phyloP scores from a whole-genome alignment of 2,888 invertebrate species.

The Miltochrista miniata region DNA sequence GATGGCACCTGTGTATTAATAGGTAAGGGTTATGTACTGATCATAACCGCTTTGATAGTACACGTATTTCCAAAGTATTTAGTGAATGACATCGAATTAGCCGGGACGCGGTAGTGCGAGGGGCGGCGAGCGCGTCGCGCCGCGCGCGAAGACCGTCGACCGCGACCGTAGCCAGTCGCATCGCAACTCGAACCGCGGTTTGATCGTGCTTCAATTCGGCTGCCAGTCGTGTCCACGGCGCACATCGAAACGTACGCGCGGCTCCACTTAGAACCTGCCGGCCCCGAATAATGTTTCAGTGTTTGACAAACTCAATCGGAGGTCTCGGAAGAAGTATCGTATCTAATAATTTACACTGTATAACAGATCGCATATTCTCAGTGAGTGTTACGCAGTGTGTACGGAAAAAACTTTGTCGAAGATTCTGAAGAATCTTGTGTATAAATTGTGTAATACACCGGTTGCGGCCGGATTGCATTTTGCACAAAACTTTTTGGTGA shows the following conservation, averaged over 20 bases:
- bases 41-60: slow-evolving; percentile 35
- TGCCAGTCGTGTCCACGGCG: slow-evolving; percentile 78
- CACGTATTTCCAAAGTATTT: slow-evolving; percentile 74
- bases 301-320: slow-evolving; percentile 82
- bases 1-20: slow-evolving; percentile 7
- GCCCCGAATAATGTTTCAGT: slow-evolving; percentile 84
- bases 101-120: slow-evolving; percentile 47
- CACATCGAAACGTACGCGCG: slow-evolving; percentile 78
- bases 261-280: slow-evolving; percentile 77
- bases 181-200: slow-evolving; percentile 43
- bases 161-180: slow-evolving; percentile 52
- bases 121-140: slow-evolving; percentile 45
- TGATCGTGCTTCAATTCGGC: slow-evolving; percentile 35
- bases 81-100: slow-evolving; percentile 71
- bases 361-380: slow-evolving; percentile 81
- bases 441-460: slow-evolving; percentile 81
- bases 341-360: slow-evolving; percentile 80
- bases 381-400: slow-evolving; percentile 84
- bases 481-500: slow-evolving; percentile 80
- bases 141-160: slow-evolving; percentile 49
- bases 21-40: slow-evolving; percentile 21
- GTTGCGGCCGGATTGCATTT: slow-evolving; percentile 76
- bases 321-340: slow-evolving; percentile 82
- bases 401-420: slow-evolving; percentile 84
- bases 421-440: slow-evolving; percentile 84